Conservation (phyloP, 2,888 invertebrate genomes). For the Catocala sponsa region DNA sequence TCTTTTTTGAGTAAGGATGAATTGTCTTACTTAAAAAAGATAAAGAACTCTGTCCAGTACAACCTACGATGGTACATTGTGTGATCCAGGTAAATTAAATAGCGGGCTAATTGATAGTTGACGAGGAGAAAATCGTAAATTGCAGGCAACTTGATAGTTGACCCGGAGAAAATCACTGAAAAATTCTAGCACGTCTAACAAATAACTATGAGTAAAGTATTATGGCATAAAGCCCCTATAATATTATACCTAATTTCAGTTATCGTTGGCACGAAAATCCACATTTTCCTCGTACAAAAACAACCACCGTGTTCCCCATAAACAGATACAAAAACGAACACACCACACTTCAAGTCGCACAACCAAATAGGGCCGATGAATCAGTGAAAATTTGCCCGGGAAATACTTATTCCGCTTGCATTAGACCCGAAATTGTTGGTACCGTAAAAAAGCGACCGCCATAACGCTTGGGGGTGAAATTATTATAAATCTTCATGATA, state of each 20-base stretch:
- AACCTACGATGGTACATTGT: too few relatives aligned
- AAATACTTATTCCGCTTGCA: slow-evolving; percentile 67
- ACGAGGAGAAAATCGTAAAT: too few relatives aligned
- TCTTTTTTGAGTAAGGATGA: too few relatives aligned
- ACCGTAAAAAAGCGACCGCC: slow-evolving; percentile 76
- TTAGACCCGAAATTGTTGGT: slow-evolving; percentile 76
- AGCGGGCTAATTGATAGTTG: too few relatives aligned
- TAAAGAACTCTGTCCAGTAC: too few relatives aligned
- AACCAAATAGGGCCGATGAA: slow-evolving; percentile 48
- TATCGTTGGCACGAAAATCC: background rate
- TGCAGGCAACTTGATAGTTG: too few relatives aligned
- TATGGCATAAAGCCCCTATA: too few relatives aligned
- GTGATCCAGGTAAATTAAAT: too few relatives aligned
- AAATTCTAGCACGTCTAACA: too few relatives aligned
- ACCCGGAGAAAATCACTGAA: too few relatives aligned
- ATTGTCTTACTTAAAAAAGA: too few relatives aligned
- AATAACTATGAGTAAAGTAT: too few relatives aligned
- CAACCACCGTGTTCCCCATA: slow-evolving; percentile 13
- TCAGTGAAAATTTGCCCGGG: slow-evolving; percentile 60
- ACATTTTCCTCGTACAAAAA: slow-evolving; percentile 13
- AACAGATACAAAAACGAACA: slow-evolving; percentile 11
- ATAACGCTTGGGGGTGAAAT: slow-evolving; percentile 76
- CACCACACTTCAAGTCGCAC: slow-evolving; percentile 22
- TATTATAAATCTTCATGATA: slow-evolving; percentile 87
- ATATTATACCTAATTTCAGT: background rate